Percentiles rank a stretch among this genome's conserved stretches.
Evolutionary conservation across 1,140 invertebrate species (phyloP).

Genomic region (Apis dorsata): DNA sequence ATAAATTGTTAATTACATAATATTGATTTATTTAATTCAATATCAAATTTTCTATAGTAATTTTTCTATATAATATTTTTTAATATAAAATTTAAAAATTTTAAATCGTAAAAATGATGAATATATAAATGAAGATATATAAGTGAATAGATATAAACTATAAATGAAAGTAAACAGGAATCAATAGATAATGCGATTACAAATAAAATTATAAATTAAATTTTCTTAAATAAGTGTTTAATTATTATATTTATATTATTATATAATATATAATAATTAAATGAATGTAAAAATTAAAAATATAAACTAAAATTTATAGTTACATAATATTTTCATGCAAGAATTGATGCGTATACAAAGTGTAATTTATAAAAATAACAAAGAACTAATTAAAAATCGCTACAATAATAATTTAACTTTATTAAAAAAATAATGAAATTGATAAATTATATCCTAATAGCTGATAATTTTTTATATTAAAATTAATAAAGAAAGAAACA

Average conservation of each 20-base stretch:
- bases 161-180: background rate
- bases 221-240: background rate
- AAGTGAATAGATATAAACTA: background rate
- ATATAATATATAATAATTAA: background rate
- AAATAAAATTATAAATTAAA: background rate
- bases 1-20: background rate
- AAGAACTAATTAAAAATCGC: background rate
- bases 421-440: background rate
- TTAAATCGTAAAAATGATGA: background rate
- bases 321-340: background rate
- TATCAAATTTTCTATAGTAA: background rate
- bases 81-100: background rate
- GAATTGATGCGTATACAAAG: background rate
- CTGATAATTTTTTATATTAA: background rate
- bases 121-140: background rate
- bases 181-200: background rate
- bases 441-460: background rate
- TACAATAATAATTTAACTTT: background rate
- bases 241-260: background rate
- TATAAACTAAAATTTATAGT: background rate
- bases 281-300: background rate
- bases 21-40: background rate
- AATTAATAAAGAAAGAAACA: background rate
- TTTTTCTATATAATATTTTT: background rate
- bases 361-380: background rate